Conservation (phyloP, 2,113 vertebrate species). For the Alces alces region DNA sequence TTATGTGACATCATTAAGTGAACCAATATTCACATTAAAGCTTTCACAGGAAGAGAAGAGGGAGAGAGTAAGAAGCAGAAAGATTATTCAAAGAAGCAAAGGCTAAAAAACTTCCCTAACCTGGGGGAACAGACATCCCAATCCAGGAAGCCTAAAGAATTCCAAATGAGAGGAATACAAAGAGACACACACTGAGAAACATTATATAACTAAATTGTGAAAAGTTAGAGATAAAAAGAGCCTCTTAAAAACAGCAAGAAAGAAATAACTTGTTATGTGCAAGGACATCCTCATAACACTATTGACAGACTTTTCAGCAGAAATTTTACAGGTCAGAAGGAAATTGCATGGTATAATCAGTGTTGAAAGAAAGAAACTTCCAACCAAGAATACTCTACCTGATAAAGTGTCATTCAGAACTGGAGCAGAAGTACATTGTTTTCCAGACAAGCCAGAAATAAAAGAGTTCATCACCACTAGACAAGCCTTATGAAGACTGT, state of each 20-base stretch:
- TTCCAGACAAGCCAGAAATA: neutral
- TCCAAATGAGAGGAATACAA: neutral
- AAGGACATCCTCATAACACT: neutral
- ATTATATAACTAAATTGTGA: neutral
- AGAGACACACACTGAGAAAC: neutral
- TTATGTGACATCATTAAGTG: neutral
- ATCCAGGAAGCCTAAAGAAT: neutral
- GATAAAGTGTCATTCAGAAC: neutral
- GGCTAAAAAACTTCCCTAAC: neutral
- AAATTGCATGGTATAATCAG: neutral
- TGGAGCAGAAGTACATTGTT: neutral
- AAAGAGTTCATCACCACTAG: neutral
- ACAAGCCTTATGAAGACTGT: neutral
- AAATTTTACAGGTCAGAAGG: neutral
- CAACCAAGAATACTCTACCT: neutral
- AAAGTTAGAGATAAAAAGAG: neutral
- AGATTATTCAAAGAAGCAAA: neutral
- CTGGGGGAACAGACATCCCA: neutral
- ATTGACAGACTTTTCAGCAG: neutral
- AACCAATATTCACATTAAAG: neutral
- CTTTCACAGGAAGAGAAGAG: neutral
- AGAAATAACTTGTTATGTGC: neutral
- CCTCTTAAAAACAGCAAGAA: neutral
- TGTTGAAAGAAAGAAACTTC: neutral
- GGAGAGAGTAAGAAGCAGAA: neutral